These are phyloP conservation scores for Hephaestus fuliginosus DNA, from an alignment of 2,797 vertebrate species.

Conservation along the genomic window DNA sequence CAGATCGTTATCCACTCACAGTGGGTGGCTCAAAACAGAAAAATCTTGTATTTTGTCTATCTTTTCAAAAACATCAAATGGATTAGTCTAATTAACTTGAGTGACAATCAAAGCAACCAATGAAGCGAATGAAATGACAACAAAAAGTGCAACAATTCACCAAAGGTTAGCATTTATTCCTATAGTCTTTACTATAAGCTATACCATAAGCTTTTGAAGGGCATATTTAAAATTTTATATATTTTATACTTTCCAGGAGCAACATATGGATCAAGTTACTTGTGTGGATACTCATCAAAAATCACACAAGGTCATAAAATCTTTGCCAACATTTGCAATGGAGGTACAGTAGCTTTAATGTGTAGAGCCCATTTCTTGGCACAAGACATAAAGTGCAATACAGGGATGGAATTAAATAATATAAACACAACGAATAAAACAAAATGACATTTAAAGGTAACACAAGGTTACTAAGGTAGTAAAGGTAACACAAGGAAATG, in stretches of 20 bases:
- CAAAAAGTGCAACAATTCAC: not conserved
- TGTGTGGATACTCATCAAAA: not conserved
- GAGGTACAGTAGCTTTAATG: slow-evolving; percentile 1
- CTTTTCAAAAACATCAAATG: not conserved
- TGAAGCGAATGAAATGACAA: not conserved
- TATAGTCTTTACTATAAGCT: not conserved
- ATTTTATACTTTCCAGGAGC: not conserved
- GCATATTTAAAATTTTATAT: not conserved
- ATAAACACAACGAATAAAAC: slow-evolving; percentile 28
- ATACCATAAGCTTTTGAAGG: not conserved
- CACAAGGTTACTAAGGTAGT: too few species aligned
- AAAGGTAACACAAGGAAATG: not conserved
- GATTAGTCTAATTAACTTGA: not conserved
- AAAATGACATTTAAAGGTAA: slow-evolving; percentile 20
- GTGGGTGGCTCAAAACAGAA: not conserved
- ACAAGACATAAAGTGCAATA: slow-evolving; percentile 26
- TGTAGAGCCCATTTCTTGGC: slow-evolving; percentile 11
- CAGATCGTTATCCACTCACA: slow-evolving; percentile 2
- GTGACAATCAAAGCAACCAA: slow-evolving; percentile 8
- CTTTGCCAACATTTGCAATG: slow-evolving; percentile 9
- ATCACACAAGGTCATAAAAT: slow-evolving; percentile 7
- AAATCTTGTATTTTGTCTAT: not conserved
- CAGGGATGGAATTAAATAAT: slow-evolving; percentile 3
- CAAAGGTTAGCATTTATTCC: not conserved
- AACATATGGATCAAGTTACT: not conserved